These are phyloP conservation scores for Chrysotoxum bicinctum DNA, from an alignment of 2,888 invertebrate species.

Conservation along the genomic window DNA sequence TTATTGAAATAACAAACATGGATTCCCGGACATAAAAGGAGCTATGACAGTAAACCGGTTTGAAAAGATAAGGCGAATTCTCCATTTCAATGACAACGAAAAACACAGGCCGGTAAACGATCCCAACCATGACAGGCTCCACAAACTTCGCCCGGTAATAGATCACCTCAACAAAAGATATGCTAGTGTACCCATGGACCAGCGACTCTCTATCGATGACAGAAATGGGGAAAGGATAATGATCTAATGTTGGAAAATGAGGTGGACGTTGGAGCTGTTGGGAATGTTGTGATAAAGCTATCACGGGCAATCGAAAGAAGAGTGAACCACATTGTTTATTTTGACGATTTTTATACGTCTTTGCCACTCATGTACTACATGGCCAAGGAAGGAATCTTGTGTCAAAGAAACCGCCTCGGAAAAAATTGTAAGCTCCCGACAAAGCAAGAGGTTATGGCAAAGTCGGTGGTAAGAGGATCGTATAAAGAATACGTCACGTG, in stretches of 20 bases:
- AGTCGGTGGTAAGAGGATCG: no score
- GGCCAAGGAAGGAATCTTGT: no score
- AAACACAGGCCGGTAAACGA: slow-evolving; percentile 8
- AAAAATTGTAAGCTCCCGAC: slow-evolving; percentile 15
- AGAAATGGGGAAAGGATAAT: no score
- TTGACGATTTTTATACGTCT: no score
- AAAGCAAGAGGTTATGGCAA: slow-evolving; percentile 7
- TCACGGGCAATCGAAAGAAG: background rate
- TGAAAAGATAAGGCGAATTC: background rate
- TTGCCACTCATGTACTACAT: no score
- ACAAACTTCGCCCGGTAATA: slow-evolving; percentile 13
- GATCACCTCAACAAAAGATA: background rate
- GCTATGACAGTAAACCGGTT: background rate
- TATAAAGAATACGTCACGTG: no score
- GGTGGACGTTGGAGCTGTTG: background rate
- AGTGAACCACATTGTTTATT: background rate
- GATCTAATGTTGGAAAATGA: no score
- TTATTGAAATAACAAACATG: background rate
- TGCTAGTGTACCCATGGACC: no score
- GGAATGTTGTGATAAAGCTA: background rate
- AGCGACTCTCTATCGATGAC: no score
- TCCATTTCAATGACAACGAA: background rate
- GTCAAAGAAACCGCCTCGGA: no score
- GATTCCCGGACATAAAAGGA: background rate
- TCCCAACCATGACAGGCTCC: slow-evolving; percentile 16